These are phyloP conservation scores for Polypedilum vanderplanki DNA, from an alignment of 1,140 invertebrate species.

Conservation along the genomic window DNA sequence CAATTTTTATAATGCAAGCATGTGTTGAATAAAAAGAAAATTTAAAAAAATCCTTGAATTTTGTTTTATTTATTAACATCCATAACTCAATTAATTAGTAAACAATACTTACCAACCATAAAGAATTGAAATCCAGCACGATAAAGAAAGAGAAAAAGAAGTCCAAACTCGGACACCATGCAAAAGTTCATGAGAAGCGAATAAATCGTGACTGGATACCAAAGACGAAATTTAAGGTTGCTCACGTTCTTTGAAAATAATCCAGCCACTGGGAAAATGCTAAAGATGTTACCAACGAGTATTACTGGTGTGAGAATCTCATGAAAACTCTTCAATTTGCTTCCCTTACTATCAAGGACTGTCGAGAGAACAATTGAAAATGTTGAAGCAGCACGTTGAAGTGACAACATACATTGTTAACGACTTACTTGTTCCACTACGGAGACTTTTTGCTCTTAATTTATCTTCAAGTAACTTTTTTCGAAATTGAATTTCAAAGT, in stretches of 20 bases:
- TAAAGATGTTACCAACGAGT: background rate
- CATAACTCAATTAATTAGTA: background rate
- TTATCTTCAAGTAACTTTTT: background rate
- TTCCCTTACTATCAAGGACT: background rate
- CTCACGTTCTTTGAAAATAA: background rate
- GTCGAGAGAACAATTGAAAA: background rate
- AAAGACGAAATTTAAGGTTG: background rate
- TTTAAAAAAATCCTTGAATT: background rate
- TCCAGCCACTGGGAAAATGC: background rate
- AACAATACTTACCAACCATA: background rate
- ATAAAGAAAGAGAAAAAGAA: background rate
- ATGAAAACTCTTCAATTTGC: background rate
- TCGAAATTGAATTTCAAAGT: conserved; percentile 7
- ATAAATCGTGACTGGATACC: conserved; percentile 9
- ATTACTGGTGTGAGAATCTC: background rate
- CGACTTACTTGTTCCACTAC: background rate
- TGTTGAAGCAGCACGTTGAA: background rate
- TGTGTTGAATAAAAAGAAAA: background rate
- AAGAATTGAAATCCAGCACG: conserved; percentile 2
- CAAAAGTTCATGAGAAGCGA: background rate
- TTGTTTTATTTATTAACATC: background rate
- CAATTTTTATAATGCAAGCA: background rate
- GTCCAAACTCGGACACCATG: background rate
- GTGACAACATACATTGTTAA: background rate
- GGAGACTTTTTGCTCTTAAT: background rate